Base-by-base conservation (phyloP, 2,113 vertebrate genomes). In the Odontophorus gujanensis region DNA sequence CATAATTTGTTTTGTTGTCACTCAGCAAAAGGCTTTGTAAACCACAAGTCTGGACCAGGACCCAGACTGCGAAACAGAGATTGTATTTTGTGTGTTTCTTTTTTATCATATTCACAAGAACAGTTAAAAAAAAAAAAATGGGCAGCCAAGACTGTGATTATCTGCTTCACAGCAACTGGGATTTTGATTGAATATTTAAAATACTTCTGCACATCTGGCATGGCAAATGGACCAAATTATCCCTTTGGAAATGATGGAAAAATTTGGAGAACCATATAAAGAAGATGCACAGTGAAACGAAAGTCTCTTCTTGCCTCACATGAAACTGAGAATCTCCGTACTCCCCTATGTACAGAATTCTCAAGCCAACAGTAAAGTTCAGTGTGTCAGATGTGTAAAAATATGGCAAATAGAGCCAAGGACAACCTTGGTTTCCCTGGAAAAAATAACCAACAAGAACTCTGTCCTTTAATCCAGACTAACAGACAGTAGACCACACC, bases 1-100 rank as follows among this genome's bases (percentile, higher is more conserved):
- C 58, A 87, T 95, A 95, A 93, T 96, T 96, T 96, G 96, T 96
- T 96, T 91, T 94, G 87, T 91, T 97, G 95, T 96, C 95, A 96
- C 95, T 97, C 95, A 93, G 93, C 71, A 68, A 81, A 95, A 92
- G 73, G 73, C 69, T 95, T 92, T 94, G 82, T 88, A 89, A 94
- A 92, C 94, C 90, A 77, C 94, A 91, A 86, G 67, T 75, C 85
- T 89, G 80, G 85, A 50, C 94, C 86, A 69, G 84, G 63, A 72
- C 90, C 78, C 95, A 94, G 93, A 40, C 78, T 85, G 59, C 85
- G 80, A 95, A 95, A 57, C 72, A 53, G 87, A 95, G 80, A 75
- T 87, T 90, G 50, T 36, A 72, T 95, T 91, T 96, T 81, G 62
- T 63, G 81, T 82, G 67, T 55, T 86, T 92, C 61, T 85, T 69